Conservation (phyloP, 2,797 vertebrate genomes). For the Sternotherus odoratus region DNA sequence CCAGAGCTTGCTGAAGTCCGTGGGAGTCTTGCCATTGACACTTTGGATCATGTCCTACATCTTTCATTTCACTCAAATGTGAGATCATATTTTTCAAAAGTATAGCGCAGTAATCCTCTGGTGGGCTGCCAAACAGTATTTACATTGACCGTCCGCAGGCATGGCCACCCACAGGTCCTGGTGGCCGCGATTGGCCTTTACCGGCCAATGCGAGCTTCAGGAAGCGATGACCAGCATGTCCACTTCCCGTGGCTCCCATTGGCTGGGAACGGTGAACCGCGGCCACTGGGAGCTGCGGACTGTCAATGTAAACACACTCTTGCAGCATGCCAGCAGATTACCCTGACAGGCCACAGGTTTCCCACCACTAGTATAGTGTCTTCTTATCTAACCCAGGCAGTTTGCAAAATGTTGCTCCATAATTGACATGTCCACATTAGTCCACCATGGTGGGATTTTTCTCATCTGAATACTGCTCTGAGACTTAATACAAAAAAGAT, state of each 20-base stretch:
- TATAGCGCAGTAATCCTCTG: neutral
- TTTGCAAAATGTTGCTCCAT: neutral
- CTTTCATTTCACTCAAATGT: neutral
- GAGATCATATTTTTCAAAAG: neutral
- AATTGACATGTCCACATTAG: neutral
- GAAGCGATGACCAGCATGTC: too few species aligned
- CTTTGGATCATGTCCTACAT: neutral
- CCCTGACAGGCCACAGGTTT: too few species aligned
- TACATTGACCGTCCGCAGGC: too few species aligned
- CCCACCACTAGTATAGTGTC: neutral
- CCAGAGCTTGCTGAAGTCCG: neutral
- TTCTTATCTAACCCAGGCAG: neutral
- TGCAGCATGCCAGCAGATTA: too few species aligned
- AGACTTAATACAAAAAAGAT: neutral
- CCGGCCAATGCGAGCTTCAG: too few species aligned
- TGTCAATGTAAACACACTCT: too few species aligned
- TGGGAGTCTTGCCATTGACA: neutral
- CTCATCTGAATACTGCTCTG: neutral
- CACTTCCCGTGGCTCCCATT: too few species aligned
- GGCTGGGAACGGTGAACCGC: too few species aligned
- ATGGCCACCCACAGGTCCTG: too few species aligned
- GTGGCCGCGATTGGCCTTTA: too few species aligned
- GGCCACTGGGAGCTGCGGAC: too few species aligned
- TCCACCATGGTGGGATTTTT: neutral
- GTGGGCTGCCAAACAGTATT: too few species aligned